Percentiles rank a stretch among this genome's conserved stretches.
phyloP scores from a whole-genome alignment of 2,888 invertebrate genomes.

The Schrankia costaestrigalis region DNA sequence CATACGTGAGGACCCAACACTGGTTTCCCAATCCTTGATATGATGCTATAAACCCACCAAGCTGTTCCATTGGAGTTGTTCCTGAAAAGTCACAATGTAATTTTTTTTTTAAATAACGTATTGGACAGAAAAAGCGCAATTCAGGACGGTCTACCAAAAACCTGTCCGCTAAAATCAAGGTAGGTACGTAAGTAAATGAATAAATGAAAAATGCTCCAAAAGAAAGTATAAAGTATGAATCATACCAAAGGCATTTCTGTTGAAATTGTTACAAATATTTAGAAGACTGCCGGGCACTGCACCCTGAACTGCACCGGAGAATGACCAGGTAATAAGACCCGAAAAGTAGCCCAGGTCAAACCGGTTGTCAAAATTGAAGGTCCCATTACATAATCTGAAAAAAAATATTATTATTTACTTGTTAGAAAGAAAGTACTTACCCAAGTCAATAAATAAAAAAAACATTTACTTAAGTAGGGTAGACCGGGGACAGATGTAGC shows the following conservation, averaged over 20 bases:
- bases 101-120: neutral
- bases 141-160: no score
- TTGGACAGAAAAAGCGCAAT: neutral
- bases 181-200: neutral
- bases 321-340: constrained; percentile 64
- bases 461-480: no score
- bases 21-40: constrained; percentile 24
- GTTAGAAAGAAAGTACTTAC: neutral
- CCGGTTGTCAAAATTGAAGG: constrained; percentile 51
- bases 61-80: constrained; percentile 59
- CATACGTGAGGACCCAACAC: constrained; percentile 50
- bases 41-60: constrained; percentile 56
- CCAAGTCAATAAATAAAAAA: no score
- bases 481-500: no score
- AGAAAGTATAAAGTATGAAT: no score
- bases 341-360: constrained; percentile 63
- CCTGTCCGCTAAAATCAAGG: no score
- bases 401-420: constrained; percentile 1
- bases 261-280: constrained; percentile 53
- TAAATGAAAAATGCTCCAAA: neutral
- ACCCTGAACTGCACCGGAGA: constrained; percentile 55
- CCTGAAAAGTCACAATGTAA: constrained; percentile 35
- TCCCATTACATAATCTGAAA: constrained; percentile 55
- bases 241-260: constrained; percentile 48
- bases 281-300: constrained; percentile 56